Base-by-base conservation (phyloP, 2,888 invertebrate genomes). In the Drosophila algonquin region DNA sequence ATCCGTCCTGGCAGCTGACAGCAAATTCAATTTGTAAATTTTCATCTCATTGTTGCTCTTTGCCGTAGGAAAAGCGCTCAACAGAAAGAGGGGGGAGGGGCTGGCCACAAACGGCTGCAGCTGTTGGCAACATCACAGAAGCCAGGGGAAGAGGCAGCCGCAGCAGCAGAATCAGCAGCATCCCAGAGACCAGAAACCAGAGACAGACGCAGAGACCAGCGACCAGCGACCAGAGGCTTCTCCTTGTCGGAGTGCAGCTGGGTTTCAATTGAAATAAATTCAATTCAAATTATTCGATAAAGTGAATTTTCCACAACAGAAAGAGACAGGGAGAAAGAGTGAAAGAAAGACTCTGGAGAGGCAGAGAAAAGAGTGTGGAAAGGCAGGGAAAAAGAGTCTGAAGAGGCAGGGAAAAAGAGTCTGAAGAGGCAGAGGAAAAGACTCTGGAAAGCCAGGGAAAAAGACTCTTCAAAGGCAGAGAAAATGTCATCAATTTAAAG, bases 1-100 rank as follows among this genome's bases (percentile, higher is more conserved):
- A 87, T 85, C 86, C 82, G 68, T 87, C 82, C 78, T 75, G 76
- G 65, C 86, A 85, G 82, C 83, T 82, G 82, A 87, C 88, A 83
- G 72, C 64, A 83, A 87, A 82, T 83, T 83, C 82, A 83, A 83
- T 87, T 83, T 83, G 82, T 68, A 80, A 60, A 80, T 63, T 80
- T 65, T 72, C 80, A 68, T 67, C 67, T 67, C 67, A 67, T 65
- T 73, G 79, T 53, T 70, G 52, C 54, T 81, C 65, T 61, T 65
- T 63, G 71, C 52, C 59, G 59, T 48, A 59, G 65, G 30, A 30
- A 30, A 27, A 8, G 30, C 8, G 30, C 7, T 50, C 65, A 45
- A 40, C 30, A 51, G 35, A 48, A 30, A 18, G 65, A 0, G 46
- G 24, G 16, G 8, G 0, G 27, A 1, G 27, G 44, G 18, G 27